Conservation (phyloP, 2,797 vertebrate species). For the Champsocephalus gunnari region DNA sequence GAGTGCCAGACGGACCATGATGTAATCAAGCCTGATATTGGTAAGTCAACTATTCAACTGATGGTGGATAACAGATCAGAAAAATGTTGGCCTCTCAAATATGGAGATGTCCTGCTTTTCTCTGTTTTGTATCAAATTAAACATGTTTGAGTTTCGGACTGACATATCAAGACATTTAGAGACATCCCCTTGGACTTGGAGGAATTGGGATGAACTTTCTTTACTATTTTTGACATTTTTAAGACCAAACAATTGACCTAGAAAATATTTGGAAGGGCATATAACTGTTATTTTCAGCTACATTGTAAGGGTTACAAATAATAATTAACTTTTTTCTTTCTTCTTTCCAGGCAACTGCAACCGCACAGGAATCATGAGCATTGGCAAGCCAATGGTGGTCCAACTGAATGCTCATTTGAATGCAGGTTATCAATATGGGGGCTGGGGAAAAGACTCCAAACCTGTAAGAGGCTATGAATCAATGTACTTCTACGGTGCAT, state of each 20-base stretch:
- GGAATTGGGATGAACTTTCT: too few species aligned
- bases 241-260: too few species aligned
- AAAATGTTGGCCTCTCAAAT: too few species aligned
- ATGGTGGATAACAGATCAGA: not conserved
- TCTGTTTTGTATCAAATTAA: too few species aligned
- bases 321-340: not conserved
- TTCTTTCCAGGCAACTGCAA: conserved; percentile 78
- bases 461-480: conserved; percentile 68
- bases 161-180: too few species aligned
- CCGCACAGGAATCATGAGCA: conserved; percentile 71
- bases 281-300: too few species aligned
- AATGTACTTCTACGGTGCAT: conserved; percentile 69
- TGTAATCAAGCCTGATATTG: conserved; percentile 67
- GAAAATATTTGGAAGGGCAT: too few species aligned
- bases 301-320: not conserved
- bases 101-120: too few species aligned
- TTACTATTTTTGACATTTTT: too few species aligned
- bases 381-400: conserved; percentile 71
- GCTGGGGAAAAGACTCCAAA: conserved; percentile 80
- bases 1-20: conserved; percentile 76
- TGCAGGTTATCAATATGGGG: conserved; percentile 52
- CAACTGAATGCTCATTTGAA: conserved; percentile 70
- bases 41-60: conserved; percentile 42
- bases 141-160: too few species aligned
- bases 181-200: too few species aligned